A percentile compares a stretch with the other conserved stretches of the same genome.
These are phyloP conservation scores for Mastomys natalensis DNA, from an alignment of 2,113 vertebrate species.

Conservation along the genomic window DNA sequence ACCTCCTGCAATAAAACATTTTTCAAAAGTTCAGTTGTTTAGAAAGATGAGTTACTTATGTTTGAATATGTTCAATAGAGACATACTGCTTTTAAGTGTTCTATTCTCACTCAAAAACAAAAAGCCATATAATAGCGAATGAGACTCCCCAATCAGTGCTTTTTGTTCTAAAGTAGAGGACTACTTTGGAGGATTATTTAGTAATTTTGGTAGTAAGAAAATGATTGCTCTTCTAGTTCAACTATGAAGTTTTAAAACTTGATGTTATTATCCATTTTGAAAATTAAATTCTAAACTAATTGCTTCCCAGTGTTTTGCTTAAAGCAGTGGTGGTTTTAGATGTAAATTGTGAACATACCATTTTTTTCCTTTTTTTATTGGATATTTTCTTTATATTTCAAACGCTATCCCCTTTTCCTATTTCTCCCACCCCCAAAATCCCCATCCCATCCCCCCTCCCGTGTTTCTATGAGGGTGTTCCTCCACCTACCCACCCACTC, in stretches of 20 bases:
- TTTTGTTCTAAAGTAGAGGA: conserved; percentile 45
- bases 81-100: conserved; percentile 43
- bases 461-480: no score
- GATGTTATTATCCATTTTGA: conserved; percentile 52
- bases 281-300: conserved; percentile 65
- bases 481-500: no score
- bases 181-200: conserved; percentile 62
- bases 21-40: not conserved
- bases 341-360: conserved; percentile 15
- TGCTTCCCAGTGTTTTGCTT: conserved; percentile 64
- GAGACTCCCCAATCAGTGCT: not conserved
- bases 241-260: conserved; percentile 25
- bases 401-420: no score
- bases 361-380: not conserved
- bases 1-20: not conserved
- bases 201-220: conserved; percentile 57
- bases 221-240: conserved; percentile 41
- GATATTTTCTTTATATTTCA: no score
- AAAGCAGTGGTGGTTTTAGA: conserved; percentile 59
- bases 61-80: not conserved
- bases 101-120: conserved; percentile 2
- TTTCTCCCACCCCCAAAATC: no score
- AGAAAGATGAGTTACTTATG: conserved; percentile 5
- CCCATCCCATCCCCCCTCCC: no score
- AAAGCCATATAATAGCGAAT: not conserved